Conservation (phyloP, 2,113 vertebrate genomes). For the Semnornis frantzii region DNA sequence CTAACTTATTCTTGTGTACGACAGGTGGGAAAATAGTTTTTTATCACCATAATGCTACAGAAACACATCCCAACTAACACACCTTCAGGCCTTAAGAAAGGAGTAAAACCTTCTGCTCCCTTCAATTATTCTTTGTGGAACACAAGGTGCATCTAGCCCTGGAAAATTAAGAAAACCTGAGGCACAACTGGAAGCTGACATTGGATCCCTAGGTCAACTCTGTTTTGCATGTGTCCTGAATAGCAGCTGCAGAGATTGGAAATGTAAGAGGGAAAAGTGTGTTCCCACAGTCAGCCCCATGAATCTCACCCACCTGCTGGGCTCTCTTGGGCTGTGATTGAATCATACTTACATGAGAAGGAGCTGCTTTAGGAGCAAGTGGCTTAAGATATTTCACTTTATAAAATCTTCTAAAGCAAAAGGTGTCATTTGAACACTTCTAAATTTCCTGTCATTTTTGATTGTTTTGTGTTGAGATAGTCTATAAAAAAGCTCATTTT, state of each 20-base stretch:
- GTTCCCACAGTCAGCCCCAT: neutral
- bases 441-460: neutral
- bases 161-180: neutral
- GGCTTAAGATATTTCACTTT: accelerated
- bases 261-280: neutral
- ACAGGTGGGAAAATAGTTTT: neutral
- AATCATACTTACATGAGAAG: neutral
- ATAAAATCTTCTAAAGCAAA: neutral
- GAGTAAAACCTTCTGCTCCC: neutral
- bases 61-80: neutral
- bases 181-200: neutral
- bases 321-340: neutral
- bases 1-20: neutral
- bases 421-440: neutral
- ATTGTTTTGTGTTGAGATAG: neutral
- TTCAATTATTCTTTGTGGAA: neutral
- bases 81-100: neutral
- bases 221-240: neutral
- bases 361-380: neutral
- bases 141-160: neutral
- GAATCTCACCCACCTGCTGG: neutral
- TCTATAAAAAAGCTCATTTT: neutral
- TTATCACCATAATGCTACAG: neutral
- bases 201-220: neutral
- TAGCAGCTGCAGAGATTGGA: neutral